Evolutionary conservation across 2,113 vertebrate species (phyloP).

Genomic region (Gadus macrocephalus): DNA sequence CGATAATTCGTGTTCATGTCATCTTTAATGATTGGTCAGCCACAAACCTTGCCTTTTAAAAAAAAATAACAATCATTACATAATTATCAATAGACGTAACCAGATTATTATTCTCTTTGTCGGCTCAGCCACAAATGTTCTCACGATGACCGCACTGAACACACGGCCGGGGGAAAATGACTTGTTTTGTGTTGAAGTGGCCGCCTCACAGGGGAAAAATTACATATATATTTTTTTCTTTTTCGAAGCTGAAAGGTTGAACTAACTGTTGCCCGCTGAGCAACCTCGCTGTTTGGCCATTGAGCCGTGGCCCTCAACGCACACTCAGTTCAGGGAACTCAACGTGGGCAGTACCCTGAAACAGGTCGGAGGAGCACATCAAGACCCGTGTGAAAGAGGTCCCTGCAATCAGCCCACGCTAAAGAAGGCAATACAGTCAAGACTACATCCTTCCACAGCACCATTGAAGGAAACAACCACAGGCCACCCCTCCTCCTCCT

Average conservation of each 20-base stretch:
- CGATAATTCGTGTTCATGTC: no score
- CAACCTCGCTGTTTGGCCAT: slow-evolving; percentile 38
- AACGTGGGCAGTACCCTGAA: slow-evolving; percentile 16
- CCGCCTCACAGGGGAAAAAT: slow-evolving; percentile 24
- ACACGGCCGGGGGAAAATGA: background rate
- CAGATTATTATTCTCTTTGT: no score
- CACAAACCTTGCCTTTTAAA: slow-evolving; percentile 6
- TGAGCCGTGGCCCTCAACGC: slow-evolving; percentile 26
- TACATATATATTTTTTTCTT: slow-evolving; percentile 29
- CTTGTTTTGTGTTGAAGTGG: slow-evolving; percentile 6
- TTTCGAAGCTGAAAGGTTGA: slow-evolving; percentile 50
- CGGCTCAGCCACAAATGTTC: background rate
- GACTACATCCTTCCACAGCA: background rate
- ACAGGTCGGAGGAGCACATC: slow-evolving; percentile 15
- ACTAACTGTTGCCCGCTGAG: slow-evolving; percentile 30
- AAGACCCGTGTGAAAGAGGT: slow-evolving; percentile 35
- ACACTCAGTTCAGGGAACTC: slow-evolving; percentile 17
- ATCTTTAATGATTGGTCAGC: background rate
- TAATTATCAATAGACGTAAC: no score
- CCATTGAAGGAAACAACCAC: slow-evolving; percentile 8
- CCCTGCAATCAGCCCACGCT: slow-evolving; percentile 4
- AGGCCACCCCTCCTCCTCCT: background rate
- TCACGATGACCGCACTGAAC: background rate
- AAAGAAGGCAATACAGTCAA: slow-evolving; percentile 19
- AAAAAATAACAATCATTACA: background rate